These are phyloP conservation scores for Catocala sponsa DNA, from an alignment of 2,888 invertebrate genomes.

Conservation along the genomic window DNA sequence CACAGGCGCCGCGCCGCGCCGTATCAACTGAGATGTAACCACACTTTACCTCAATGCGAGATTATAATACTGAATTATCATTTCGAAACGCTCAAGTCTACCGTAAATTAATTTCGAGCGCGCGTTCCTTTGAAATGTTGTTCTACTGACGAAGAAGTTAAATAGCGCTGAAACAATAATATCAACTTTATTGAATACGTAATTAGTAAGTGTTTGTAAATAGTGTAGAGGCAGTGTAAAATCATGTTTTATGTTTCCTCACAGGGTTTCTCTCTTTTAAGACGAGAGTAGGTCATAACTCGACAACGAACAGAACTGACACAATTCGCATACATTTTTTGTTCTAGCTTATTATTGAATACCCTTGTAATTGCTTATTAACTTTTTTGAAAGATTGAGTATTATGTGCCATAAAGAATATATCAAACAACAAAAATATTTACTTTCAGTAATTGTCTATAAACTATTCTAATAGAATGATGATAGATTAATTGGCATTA, in stretches of 20 bases:
- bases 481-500: too few species aligned
- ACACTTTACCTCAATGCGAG: slow-evolving; percentile 28
- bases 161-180: slow-evolving; percentile 13
- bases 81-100: slow-evolving; percentile 15
- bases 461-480: too few species aligned
- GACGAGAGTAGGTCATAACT: slow-evolving; percentile 14
- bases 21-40: slow-evolving; percentile 55
- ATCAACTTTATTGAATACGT: slow-evolving; percentile 12
- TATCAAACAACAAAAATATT: too few species aligned
- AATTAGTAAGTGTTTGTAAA: slow-evolving; percentile 17
- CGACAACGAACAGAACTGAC: slow-evolving; percentile 5
- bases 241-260: slow-evolving; percentile 11
- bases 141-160: slow-evolving; percentile 12
- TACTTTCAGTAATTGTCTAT: too few species aligned
- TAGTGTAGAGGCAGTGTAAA: slow-evolving; percentile 9
- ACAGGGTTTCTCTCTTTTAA: slow-evolving; percentile 16
- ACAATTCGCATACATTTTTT: not conserved
- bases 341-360: slow-evolving; percentile 4
- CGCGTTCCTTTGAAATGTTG: slow-evolving; percentile 10
- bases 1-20: slow-evolving; percentile 46
- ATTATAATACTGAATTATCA: slow-evolving; percentile 33
- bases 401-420: too few species aligned
- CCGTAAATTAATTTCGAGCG: slow-evolving; percentile 26
- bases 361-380: slow-evolving; percentile 8
- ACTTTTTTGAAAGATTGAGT: not conserved